A percentile compares a stretch with the other conserved stretches of the same genome.
These are phyloP conservation scores for Brachionichthys hirsutus DNA, from an alignment of 2,113 vertebrate species.

Conservation along the genomic window DNA sequence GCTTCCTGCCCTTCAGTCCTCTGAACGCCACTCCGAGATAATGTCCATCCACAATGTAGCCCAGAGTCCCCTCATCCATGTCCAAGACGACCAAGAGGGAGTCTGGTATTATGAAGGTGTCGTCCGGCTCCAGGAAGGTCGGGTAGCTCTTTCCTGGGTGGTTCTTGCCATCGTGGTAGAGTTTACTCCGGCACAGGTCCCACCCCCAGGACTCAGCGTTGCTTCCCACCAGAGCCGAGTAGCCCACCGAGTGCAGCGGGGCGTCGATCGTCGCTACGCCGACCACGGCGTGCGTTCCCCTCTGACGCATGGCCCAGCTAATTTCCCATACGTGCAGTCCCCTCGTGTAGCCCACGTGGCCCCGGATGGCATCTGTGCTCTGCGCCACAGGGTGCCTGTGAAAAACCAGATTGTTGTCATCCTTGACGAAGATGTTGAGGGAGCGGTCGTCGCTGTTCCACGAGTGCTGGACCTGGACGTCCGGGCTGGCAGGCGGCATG, in stretches of 20 bases:
- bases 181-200: slow-evolving; percentile 96
- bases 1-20: slow-evolving; percentile 95
- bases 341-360: slow-evolving; percentile 90
- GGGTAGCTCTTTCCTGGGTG: slow-evolving; percentile 93
- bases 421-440: slow-evolving; percentile 96
- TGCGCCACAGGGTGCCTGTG: slow-evolving; percentile 98
- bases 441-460: slow-evolving; percentile 98
- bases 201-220: slow-evolving; percentile 97
- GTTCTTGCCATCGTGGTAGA: slow-evolving; percentile 97
- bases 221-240: slow-evolving; percentile 92
- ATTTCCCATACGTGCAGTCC: slow-evolving; percentile 99
- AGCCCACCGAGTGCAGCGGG: slow-evolving; percentile 93
- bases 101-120: slow-evolving; percentile 96
- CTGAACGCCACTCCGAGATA: slow-evolving; percentile 96
- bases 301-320: slow-evolving; percentile 95
- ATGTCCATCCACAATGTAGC: slow-evolving; percentile 97
- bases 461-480: slow-evolving; percentile 87
- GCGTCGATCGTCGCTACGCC: slow-evolving; percentile 91
- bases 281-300: slow-evolving; percentile 93
- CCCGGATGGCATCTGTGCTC: slow-evolving; percentile 95
- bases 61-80: slow-evolving; percentile 97
- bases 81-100: slow-evolving; percentile 96
- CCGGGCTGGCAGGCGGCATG: slow-evolving; percentile 85
- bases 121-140: slow-evolving; percentile 89
- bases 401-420: slow-evolving; percentile 94